Evolutionary conservation across 2,797 vertebrate genomes (phyloP).

Genomic region (Graptemys geographica): DNA sequence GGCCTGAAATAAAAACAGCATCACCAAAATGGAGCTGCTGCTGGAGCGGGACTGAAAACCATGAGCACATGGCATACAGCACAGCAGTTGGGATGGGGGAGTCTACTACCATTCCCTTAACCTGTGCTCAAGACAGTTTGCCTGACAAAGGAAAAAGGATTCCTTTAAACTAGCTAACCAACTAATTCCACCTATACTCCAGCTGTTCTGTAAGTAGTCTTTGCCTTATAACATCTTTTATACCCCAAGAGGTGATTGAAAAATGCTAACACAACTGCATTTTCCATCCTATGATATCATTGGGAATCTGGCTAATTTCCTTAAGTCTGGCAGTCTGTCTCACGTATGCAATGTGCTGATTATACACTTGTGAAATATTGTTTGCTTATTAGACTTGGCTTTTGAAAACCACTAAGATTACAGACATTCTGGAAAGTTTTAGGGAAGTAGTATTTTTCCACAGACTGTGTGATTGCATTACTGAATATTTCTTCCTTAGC

Average conservation of each 20-base stretch:
- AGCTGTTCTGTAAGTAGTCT: not conserved
- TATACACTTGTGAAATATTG: not conserved
- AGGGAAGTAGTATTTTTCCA: not conserved
- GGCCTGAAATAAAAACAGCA: not conserved
- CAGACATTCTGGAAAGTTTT: not conserved
- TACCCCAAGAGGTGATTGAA: not conserved
- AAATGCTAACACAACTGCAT: not conserved
- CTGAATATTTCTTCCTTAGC: not conserved
- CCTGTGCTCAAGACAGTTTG: not conserved
- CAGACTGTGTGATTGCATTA: not conserved
- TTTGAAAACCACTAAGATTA: not conserved
- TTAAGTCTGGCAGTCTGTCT: too few relatives aligned
- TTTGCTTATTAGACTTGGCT: not conserved
- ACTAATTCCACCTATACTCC: not conserved
- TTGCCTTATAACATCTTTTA: not conserved
- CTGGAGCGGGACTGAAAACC: not conserved
- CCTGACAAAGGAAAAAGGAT: not conserved
- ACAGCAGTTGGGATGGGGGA: not conserved
- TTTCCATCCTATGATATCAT: not conserved
- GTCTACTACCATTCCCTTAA: not conserved
- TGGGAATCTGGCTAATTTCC: too few relatives aligned
- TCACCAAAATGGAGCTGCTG: not conserved
- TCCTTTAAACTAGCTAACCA: not conserved
- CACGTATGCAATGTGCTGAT: not conserved
- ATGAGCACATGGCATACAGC: not conserved